Evolutionary conservation across 1,140 invertebrate genomes (phyloP).

Genomic region (Pseudomyrmex gracilis): DNA sequence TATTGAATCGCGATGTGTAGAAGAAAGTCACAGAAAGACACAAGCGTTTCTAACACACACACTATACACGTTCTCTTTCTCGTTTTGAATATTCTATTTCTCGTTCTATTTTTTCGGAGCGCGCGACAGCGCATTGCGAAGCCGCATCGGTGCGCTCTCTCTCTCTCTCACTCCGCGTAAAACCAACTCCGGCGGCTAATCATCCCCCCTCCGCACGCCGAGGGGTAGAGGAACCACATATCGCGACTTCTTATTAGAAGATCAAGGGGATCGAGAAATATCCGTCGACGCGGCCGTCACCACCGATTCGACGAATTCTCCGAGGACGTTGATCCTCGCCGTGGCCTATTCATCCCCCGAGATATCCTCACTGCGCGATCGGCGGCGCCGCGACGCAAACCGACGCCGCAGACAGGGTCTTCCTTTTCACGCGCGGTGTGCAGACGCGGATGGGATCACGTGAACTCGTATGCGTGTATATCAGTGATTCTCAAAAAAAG

Average conservation of each 20-base stretch:
- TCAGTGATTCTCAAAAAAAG: slow-evolving; percentile 40
- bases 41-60: no score
- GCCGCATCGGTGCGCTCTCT: slow-evolving; percentile 12
- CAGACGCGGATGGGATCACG: slow-evolving; percentile 45
- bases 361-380: slow-evolving; percentile 60
- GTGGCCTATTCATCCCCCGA: slow-evolving; percentile 51
- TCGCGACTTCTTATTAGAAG: slow-evolving; percentile 66
- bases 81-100: neutral
- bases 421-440: slow-evolving; percentile 78
- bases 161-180: slow-evolving; percentile 5
- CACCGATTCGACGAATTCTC: slow-evolving; percentile 57
- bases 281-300: slow-evolving; percentile 46
- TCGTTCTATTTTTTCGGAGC: no score
- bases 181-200: slow-evolving; percentile 36
- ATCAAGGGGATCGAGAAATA: slow-evolving; percentile 67
- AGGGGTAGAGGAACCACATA: neutral
- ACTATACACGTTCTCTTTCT: neutral
- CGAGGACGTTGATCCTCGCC: slow-evolving; percentile 69
- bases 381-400: slow-evolving; percentile 52
- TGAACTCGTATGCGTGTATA: neutral
- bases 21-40: neutral
- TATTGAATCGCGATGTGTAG: neutral
- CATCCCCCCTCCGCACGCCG: slow-evolving; percentile 11
- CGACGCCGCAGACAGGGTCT: slow-evolving; percentile 71
- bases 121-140: neutral